These are phyloP conservation scores for Drosophila lutescens DNA, from an alignment of 2,888 invertebrate species.

Conservation along the genomic window DNA sequence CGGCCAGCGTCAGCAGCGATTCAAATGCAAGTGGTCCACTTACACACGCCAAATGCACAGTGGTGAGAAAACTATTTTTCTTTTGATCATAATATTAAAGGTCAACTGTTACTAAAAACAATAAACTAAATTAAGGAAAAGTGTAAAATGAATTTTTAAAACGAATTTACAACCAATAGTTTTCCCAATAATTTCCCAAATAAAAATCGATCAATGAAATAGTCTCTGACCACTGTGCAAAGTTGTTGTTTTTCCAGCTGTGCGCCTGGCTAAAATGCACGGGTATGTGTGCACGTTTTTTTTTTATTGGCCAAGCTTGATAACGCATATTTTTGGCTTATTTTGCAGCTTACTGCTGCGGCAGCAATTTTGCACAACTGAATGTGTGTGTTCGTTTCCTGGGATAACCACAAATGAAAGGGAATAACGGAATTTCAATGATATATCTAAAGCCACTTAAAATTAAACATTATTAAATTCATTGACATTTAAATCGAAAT, in stretches of 20 bases:
- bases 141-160: neutral
- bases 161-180: no score
- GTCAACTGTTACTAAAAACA: neutral
- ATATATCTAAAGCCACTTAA: neutral
- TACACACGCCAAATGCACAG: slow-evolving; percentile 29
- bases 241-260: slow-evolving; percentile 65
- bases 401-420: neutral
- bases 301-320: slow-evolving; percentile 77
- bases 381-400: slow-evolving; percentile 13
- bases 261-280: slow-evolving; percentile 45
- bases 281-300: slow-evolving; percentile 42
- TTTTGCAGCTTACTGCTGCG: slow-evolving; percentile 79
- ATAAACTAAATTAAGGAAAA: neutral
- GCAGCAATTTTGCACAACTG: slow-evolving; percentile 67
- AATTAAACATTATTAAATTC: neutral
- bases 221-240: slow-evolving; percentile 22
- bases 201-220: neutral
- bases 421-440: neutral
- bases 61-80: slow-evolving; percentile 4
- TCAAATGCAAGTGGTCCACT: slow-evolving; percentile 69
- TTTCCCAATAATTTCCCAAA: no score
- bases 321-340: slow-evolving; percentile 79
- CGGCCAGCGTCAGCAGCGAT: slow-evolving; percentile 43
- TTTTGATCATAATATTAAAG: no score
- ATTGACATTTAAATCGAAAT: no score